Conservation (phyloP, 2,797 vertebrate genomes). For the Liparis tanakae region DNA sequence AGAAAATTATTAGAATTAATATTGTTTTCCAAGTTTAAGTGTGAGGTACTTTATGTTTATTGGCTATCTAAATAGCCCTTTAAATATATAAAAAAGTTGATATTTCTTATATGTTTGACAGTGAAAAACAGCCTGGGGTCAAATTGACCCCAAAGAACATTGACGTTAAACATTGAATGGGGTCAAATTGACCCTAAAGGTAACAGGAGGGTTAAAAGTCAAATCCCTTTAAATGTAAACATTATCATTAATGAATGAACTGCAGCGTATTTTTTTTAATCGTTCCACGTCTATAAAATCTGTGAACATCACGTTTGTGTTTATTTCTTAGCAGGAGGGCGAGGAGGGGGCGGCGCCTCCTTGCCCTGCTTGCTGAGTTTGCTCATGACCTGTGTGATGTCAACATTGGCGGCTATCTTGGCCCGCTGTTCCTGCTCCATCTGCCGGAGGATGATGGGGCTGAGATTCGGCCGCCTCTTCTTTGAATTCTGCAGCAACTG, state of each 20-base stretch:
- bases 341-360: constrained; percentile 47
- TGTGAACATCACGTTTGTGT: constrained; percentile 3
- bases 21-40: too few species aligned
- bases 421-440: constrained; percentile 91
- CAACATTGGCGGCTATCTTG: constrained; percentile 89
- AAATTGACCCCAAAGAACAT: too few species aligned
- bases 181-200: too few species aligned
- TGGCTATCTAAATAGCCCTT: too few species aligned
- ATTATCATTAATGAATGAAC: background rate
- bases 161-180: too few species aligned
- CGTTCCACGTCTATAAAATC: background rate
- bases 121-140: too few species aligned
- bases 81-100: too few species aligned
- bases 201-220: too few species aligned
- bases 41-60: too few species aligned
- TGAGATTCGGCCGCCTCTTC: constrained; percentile 90
- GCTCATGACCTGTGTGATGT: constrained; percentile 99
- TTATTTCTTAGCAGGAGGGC: constrained; percentile 30
- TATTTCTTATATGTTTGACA: too few species aligned
- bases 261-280: background rate
- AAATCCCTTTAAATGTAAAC: background rate
- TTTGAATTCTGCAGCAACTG: constrained; percentile 88
- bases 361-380: constrained; percentile 89
- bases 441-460: constrained; percentile 92
- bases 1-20: too few species aligned